phyloP scores from a whole-genome alignment of 2,888 invertebrate genomes.

The Rapana venosa region DNA sequence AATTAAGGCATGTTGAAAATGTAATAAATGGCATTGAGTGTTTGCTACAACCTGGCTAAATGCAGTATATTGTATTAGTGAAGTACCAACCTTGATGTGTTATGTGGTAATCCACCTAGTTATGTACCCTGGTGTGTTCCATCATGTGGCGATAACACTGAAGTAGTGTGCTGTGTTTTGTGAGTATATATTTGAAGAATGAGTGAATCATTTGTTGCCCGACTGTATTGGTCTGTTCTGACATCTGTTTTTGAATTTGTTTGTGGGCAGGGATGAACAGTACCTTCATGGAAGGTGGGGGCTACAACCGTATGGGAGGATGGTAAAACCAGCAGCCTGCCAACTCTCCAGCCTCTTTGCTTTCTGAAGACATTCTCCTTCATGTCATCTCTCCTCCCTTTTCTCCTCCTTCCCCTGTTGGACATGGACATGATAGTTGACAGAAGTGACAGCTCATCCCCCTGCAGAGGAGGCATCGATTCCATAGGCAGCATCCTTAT shows the following conservation, averaged over 20 bases:
- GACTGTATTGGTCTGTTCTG: no score
- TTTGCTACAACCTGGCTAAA: no score
- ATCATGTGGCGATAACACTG: no score
- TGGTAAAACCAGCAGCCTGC: constrained; percentile 52
- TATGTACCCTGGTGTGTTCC: no score
- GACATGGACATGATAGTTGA: neutral
- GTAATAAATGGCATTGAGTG: no score
- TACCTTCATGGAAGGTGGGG: constrained; percentile 53
- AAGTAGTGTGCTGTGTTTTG: no score
- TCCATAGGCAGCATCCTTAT: neutral
- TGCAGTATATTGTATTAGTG: no score
- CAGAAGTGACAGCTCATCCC: neutral
- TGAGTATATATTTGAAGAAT: no score
- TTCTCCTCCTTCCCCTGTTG: neutral
- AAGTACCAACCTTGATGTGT: no score
- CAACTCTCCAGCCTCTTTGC: constrained; percentile 68
- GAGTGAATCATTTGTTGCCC: no score
- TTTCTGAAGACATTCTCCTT: constrained; percentile 54
- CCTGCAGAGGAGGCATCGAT: neutral
- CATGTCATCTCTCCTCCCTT: neutral
- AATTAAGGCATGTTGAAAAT: no score
- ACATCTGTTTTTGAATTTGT: neutral
- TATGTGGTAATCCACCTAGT: no score
- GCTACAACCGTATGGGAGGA: constrained; percentile 51
- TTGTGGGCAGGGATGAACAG: constrained; percentile 51